These are phyloP conservation scores for Manduca sexta DNA, from an alignment of 1,140 invertebrate genomes.

Conservation along the genomic window DNA sequence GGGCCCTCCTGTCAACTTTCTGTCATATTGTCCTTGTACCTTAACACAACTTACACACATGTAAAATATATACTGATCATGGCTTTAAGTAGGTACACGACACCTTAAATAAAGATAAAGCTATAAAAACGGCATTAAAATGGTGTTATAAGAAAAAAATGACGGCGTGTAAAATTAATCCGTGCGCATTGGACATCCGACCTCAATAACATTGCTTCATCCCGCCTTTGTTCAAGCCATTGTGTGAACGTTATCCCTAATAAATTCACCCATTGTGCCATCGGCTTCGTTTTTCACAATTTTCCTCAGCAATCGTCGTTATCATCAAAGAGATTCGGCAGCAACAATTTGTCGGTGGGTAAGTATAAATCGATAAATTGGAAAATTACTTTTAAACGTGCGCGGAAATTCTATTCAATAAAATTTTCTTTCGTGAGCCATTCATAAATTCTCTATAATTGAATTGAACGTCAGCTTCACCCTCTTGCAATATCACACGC, in stretches of 20 bases:
- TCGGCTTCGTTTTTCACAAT: slow-evolving; percentile 13
- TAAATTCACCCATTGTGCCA: slow-evolving; percentile 20
- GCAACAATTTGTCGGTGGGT: slow-evolving; percentile 28
- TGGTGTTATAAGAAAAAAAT: no score
- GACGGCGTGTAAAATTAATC: no score
- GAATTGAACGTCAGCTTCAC: slow-evolving; percentile 47
- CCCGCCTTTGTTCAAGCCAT: neutral
- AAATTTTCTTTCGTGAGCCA: slow-evolving; percentile 49
- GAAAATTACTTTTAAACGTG: slow-evolving; percentile 39
- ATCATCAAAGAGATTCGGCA: slow-evolving; percentile 26
- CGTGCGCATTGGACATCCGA: neutral
- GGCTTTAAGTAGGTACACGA: no score
- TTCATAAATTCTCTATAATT: slow-evolving; percentile 64
- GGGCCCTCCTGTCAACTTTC: no score
- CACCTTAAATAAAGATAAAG: no score
- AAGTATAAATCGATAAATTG: slow-evolving; percentile 37
- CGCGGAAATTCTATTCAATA: slow-evolving; percentile 53
- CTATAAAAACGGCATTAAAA: no score
- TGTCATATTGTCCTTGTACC: no score
- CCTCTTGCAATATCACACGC: slow-evolving; percentile 30
- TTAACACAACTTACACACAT: no score
- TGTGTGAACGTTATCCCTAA: slow-evolving; percentile 7
- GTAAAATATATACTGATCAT: no score
- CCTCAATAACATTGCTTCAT: slow-evolving; percentile 2
- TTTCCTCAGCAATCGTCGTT: slow-evolving; percentile 19